These are phyloP conservation scores for Endomychus coccineus DNA, from an alignment of 2,888 invertebrate species.

Conservation along the genomic window DNA sequence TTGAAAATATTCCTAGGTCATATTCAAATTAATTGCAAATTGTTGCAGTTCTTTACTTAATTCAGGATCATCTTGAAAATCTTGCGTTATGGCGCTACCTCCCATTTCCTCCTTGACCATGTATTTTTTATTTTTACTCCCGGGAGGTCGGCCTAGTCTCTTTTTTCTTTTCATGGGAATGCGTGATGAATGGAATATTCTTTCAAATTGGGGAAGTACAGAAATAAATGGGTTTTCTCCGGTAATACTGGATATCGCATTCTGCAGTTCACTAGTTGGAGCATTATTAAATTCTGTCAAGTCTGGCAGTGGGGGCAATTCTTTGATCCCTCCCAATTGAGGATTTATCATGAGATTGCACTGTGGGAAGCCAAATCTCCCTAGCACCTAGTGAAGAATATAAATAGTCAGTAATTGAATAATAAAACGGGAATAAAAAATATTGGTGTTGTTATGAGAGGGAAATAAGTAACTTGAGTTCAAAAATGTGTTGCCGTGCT, in stretches of 20 bases:
- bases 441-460: too few species aligned
- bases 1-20: conserved; percentile 10
- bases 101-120: conserved; percentile 15
- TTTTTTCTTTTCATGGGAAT: conserved; percentile 19
- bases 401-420: too few species aligned
- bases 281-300: conserved; percentile 18
- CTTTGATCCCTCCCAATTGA: conserved; percentile 38
- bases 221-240: conserved; percentile 6
- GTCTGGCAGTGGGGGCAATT: conserved; percentile 26
- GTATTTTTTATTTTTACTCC: conserved; percentile 27
- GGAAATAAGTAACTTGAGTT: too few species aligned
- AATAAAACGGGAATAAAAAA: background rate
- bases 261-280: conserved; percentile 27
- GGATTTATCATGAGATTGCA: conserved; percentile 43
- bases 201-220: background rate
- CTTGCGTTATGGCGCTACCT: conserved; percentile 19
- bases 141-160: conserved; percentile 29
- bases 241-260: conserved; percentile 29
- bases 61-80: conserved; percentile 42
- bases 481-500: too few species aligned
- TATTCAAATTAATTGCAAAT: conserved; percentile 28
- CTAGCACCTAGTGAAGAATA: conserved; percentile 35
- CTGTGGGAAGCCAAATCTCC: conserved; percentile 39
- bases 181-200: background rate
- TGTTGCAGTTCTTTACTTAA: conserved; percentile 39